phyloP scores from a whole-genome alignment of 92 coral and sea anemone genomes.

The Parazoanthus atlanticus region DNA sequence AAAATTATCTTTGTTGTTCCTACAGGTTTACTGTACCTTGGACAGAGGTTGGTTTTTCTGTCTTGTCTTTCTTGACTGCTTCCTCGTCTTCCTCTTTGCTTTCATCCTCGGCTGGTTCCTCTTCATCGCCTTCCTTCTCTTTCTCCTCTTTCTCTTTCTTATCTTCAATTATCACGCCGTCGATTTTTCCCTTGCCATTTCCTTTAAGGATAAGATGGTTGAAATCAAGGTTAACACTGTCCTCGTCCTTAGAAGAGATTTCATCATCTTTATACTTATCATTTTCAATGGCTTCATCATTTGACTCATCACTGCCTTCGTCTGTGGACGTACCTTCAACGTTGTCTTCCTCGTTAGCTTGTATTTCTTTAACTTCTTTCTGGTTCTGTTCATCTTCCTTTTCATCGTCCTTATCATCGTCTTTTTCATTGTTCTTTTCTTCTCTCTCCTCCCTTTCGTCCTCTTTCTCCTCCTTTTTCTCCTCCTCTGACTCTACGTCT shows the following conservation, averaged over 20 bases:
- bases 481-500: constrained; percentile 52
- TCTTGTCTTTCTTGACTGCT: constrained; percentile 31
- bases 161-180: constrained; percentile 63
- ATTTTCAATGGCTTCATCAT: constrained; percentile 55
- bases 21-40: constrained; percentile 1
- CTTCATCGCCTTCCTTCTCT: constrained; percentile 21
- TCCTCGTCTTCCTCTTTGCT: constrained; percentile 14
- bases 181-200: constrained; percentile 63
- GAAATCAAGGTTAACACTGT: constrained; percentile 63
- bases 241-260: constrained; percentile 46
- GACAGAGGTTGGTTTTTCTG: constrained; percentile 16
- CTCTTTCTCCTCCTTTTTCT: constrained; percentile 54
- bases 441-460: constrained; percentile 58
- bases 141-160: constrained; percentile 53
- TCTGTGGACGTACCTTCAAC: constrained; percentile 48
- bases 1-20: background rate
- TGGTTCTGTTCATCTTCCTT: constrained; percentile 46
- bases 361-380: constrained; percentile 18
- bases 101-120: constrained; percentile 27
- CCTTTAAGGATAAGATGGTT: constrained; percentile 70
- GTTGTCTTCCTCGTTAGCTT: constrained; percentile 29
- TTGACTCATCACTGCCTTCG: constrained; percentile 48
- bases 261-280: constrained; percentile 45
- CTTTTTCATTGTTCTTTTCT: constrained; percentile 63
- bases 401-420: constrained; percentile 12